Evolutionary conservation across 2,113 vertebrate genomes (phyloP).

Genomic region (Campylomormyrus numenius): DNA sequence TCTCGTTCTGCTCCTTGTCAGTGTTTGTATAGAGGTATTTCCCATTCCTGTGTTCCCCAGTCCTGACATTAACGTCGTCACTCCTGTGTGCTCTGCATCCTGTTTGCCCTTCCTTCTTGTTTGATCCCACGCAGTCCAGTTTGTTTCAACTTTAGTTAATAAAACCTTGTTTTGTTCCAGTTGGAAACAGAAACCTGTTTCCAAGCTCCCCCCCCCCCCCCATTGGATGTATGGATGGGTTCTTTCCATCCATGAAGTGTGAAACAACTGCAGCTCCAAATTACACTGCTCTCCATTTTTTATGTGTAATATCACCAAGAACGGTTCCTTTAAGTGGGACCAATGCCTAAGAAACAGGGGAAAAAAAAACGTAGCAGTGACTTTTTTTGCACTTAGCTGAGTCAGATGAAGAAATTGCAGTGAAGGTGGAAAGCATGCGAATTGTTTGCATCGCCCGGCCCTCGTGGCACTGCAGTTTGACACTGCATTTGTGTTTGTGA

Average conservation of each 20-base stretch:
- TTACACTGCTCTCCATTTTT: not conserved
- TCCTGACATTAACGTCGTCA: too few species aligned
- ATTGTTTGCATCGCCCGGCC: not conserved
- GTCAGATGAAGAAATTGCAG: not conserved
- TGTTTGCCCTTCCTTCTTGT: too few species aligned
- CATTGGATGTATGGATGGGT: too few species aligned
- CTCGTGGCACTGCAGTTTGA: not conserved
- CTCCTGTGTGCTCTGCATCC: too few species aligned
- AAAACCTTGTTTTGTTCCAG: too few species aligned
- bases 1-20: too few species aligned
- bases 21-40: too few species aligned
- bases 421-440: not conserved
- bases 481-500: not conserved
- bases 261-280: not conserved
- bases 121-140: too few species aligned
- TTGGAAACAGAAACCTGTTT: too few species aligned
- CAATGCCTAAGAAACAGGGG: not conserved
- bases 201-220: too few species aligned
- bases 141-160: too few species aligned
- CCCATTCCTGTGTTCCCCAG: too few species aligned
- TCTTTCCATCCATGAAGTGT: not conserved
- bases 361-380: not conserved
- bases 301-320: not conserved
- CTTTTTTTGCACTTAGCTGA: not conserved
- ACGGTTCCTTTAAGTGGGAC: not conserved